phyloP scores from a whole-genome alignment of 2,888 invertebrate species.

The Sceliomorpha sp. region DNA sequence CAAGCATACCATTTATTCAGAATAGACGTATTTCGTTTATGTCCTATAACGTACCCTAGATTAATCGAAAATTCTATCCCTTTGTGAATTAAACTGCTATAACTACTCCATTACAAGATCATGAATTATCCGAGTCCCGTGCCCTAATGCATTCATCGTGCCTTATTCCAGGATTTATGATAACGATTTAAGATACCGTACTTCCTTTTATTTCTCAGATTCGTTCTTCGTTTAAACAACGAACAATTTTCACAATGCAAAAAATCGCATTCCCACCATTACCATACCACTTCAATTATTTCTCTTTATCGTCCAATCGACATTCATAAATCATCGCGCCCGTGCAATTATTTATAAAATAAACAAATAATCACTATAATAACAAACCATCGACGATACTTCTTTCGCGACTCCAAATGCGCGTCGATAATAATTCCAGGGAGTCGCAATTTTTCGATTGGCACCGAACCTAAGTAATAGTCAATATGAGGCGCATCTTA shows the following conservation, averaged over 20 bases:
- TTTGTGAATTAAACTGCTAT: slow-evolving; percentile 62
- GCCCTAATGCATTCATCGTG: slow-evolving; percentile 56
- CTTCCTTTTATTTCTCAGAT: no score
- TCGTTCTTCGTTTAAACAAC: no score
- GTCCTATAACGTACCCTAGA: slow-evolving; percentile 33
- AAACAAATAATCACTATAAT: no score
- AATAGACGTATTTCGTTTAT: slow-evolving; percentile 32
- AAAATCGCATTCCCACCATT: no score
- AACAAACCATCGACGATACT: no score
- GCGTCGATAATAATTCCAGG: no score
- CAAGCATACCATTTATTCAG: slow-evolving; percentile 35
- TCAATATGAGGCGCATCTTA: slow-evolving; percentile 4
- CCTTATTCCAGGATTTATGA: slow-evolving; percentile 50
- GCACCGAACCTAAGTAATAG: neutral
- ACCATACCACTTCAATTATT: no score
- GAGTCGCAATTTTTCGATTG: neutral
- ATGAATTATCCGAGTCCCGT: slow-evolving; percentile 55
- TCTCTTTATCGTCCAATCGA: no score
- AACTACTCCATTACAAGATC: slow-evolving; percentile 57
- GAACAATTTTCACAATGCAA: no score
- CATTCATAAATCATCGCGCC: no score
- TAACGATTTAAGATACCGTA: slow-evolving; percentile 42
- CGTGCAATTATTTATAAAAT: no score
- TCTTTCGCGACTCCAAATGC: no score
- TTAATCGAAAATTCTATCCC: slow-evolving; percentile 60